Base-by-base conservation (phyloP, 2,888 invertebrate genomes). In the Drosophila nr. fundita region DNA sequence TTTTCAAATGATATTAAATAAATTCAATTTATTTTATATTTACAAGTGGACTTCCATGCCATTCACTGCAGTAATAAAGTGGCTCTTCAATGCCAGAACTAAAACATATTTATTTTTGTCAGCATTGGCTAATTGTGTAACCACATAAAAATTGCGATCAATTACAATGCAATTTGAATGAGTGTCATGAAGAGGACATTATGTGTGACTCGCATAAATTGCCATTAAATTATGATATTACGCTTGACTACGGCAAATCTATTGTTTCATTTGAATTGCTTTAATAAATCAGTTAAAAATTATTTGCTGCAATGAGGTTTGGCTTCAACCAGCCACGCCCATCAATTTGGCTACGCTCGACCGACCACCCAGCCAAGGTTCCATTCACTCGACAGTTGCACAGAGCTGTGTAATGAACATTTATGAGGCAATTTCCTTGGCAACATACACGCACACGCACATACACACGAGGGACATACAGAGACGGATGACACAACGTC, bases 371-470 rank as follows among this genome's bases (percentile, higher is more conserved):
- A 65, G 18, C 45, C 36, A 71, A 60, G 50, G 69, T 64, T 64
- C 60, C 73, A 61, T 70, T 69, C 73, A 85, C 74, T 80, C 73
- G 73, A 73, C 84, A 84, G 78, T 79, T 78, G 76, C 83, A 80
- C 67, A 78, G 70, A 78, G 76, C 78, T 87, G 89, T 78, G 87
- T 90, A 87, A 87, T 87, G 90, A 87, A 87, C 87, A 87, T 87
- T 87, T 90, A 87, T 90, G 87, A 87, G 87, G 87, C 90, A 90
- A 87, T 87, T 87, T 90, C 90, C 87, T 87, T 83, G 79, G 84
- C 82, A 80, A 72, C 77, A 67, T 52, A 89, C 24, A 38, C n/a
- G 36, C 27, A 64, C 45, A 61, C 36, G 15, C 36, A 36, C 18
- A 18, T 18, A 15, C 36, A 54, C 36, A 55, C 32, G 15, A 18